Base-by-base conservation (phyloP, 2,888 invertebrate species). In the Digitonthophagus gazella region DNA sequence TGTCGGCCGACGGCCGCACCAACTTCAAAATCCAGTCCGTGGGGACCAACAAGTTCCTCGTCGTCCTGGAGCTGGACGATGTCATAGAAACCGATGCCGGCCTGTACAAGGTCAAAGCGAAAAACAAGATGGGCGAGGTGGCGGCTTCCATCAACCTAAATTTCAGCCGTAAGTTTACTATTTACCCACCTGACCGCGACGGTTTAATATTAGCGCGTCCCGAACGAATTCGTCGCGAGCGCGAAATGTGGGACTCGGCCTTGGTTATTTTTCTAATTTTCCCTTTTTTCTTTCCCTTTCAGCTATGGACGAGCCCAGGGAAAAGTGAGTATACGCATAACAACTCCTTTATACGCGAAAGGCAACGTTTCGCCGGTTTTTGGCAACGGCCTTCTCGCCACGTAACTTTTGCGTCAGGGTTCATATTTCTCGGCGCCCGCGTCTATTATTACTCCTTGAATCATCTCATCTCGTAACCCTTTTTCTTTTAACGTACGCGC, bases 121-220 rank as follows among this genome's bases (percentile, higher is more conserved):
- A 95, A 86, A 97, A 96, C 85, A 94, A 94, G 86, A 94, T 95
- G 88, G 98, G 98, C 82, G 97, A 97, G 89, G 96, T 97, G 83
- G 93, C 96, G 80, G 96, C 96, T 78, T 96, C 96, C 80, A 96
- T 97, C 84, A 97, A 96, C 83, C 91, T 98, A 84, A 97, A 97
- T 88, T 96, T 97, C 84, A 96, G 95, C 86, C 97, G 97, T 97
- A 86, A 95, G 96, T 94, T 44, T 44, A 44, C 28, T 44, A 55
- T 20, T 15, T 63, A 22, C 58, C 65, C 58, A 56, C 28, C 67
- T 64, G 64, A 22, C 64, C 64, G 63, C 61, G 20, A n/a, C 66
- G 20, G 63, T 57, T 67, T 67, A 66, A 69, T 65, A 69, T 64
- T 67, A 69, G 69, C 65, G 15, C 44, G 44, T 54, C 66, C 65